These are phyloP conservation scores for Coturnix japonica DNA, from an alignment of 2,113 vertebrate genomes.

Conservation along the genomic window DNA sequence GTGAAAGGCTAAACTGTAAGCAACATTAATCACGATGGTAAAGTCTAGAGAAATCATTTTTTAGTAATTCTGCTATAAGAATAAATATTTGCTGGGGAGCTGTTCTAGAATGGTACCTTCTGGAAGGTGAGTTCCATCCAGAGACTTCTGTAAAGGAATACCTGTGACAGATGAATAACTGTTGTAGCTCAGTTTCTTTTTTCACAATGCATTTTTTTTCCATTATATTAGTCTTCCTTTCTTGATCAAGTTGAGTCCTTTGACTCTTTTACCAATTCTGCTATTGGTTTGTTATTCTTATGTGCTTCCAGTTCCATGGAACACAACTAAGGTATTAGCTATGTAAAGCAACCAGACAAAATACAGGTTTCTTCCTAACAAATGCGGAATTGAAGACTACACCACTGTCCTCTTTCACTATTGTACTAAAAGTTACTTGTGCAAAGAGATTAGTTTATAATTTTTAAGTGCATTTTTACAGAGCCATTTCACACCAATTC, in stretches of 20 bases:
- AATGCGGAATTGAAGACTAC: accelerated
- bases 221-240: not conserved
- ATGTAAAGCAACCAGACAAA: not conserved
- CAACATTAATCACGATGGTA: not conserved
- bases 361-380: not conserved
- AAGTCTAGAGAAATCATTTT: not conserved
- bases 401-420: not conserved
- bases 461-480: not conserved
- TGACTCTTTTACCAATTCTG: not conserved
- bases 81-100: not conserved
- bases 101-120: not conserved
- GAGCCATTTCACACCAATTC: not conserved
- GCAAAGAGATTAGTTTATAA: not conserved
- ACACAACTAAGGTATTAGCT: no score
- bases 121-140: not conserved
- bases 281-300: not conserved
- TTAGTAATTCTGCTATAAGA: not conserved
- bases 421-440: not conserved
- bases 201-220: not conserved
- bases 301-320: not conserved
- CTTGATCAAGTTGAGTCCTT: not conserved
- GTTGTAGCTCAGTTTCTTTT: not conserved
- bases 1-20: not conserved
- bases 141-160: not conserved
- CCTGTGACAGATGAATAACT: not conserved